Evolutionary conservation across 2,797 vertebrate species (phyloP), one percentile per base, ranked within the genome.

Genomic region (Erethizon dorsatum): DNA sequence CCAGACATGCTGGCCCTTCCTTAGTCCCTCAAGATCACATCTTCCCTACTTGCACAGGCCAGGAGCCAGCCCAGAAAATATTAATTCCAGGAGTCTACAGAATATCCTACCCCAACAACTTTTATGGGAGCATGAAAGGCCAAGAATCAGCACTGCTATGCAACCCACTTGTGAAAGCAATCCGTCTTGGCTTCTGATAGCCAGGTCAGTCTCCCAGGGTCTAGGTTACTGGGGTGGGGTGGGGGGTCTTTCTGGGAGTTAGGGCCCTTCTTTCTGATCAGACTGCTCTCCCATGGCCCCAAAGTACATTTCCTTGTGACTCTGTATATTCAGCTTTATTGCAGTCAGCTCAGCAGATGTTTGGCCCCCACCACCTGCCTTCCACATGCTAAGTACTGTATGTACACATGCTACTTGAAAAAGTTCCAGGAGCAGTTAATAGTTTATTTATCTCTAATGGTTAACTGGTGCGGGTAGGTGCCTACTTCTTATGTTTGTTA

Each of bases 401-500:
- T 45, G 12, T 37, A 71, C 47, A 41, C 9, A 17, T 52, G 87
- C 5, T 63, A 22, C 65, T 6, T 63, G 50, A 92, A 67, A 82
- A 85, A 93, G 69, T 56, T 77, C 41, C 84, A 71, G 52, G n/a
- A 69, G 33, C 47, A 61, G 75, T 82, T 67, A 80, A 75, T 3
- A 52, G 54, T 54, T 95, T 69, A 86, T 90, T 95, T 69, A 86
- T 90, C 69, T 93, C 69, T 52, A 15, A 87, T n/a, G 78, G 41
- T 41, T 95, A 93, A 82, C 56, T 56, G 41, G 90, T 90, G 63
- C 61, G 31, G 56, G 5, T 52, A 59, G 82, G 69, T 80, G 63
- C 75, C 57, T 71, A 63, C 65, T 93, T 56, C 61, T 52, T 54
- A 41, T 33, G n/a, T 61, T 88, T 79, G 75, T 63, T 77, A 91